Percentiles rank a stretch among this genome's conserved stretches.
Conservation (phyloP, 37 sponge, comb jelly and placozoan species). For the Mnemiopsis leidyi region DNA sequence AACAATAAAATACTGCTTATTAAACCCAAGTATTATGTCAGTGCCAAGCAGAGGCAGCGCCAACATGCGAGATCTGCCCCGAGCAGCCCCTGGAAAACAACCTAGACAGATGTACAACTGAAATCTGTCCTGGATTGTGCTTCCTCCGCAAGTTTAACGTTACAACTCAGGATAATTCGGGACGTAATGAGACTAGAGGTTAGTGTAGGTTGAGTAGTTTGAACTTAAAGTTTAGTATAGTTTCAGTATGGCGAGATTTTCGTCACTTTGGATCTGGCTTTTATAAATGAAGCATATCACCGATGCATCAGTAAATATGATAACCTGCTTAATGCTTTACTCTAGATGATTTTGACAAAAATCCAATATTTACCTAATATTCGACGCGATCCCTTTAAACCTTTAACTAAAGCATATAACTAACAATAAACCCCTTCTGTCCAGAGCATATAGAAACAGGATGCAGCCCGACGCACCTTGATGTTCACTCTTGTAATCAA, state of each 20-base stretch:
- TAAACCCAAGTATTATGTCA: neutral
- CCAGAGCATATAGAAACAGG: neutral
- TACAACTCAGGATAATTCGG: neutral
- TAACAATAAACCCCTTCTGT: neutral
- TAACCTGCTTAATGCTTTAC: too few species aligned
- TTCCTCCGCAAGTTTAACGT: neutral
- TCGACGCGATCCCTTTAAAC: too few species aligned
- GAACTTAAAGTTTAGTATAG: too few species aligned
- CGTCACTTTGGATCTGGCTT: too few species aligned
- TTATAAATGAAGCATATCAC: too few species aligned
- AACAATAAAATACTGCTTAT: neutral
- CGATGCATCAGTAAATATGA: too few species aligned
- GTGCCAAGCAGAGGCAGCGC: slow-evolving; percentile 15
- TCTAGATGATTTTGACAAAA: too few species aligned
- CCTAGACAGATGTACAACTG: neutral
- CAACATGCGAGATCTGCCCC: neutral
- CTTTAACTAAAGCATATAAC: too few species aligned
- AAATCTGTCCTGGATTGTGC: neutral
- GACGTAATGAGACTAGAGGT: neutral
- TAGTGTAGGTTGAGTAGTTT: too few species aligned
- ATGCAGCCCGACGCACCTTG: neutral
- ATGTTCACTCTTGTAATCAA: neutral
- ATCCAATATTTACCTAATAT: too few species aligned
- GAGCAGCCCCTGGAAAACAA: neutral
- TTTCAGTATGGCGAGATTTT: too few species aligned